phyloP scores from a whole-genome alignment of 2,888 invertebrate species.

The Chesias legatella region DNA sequence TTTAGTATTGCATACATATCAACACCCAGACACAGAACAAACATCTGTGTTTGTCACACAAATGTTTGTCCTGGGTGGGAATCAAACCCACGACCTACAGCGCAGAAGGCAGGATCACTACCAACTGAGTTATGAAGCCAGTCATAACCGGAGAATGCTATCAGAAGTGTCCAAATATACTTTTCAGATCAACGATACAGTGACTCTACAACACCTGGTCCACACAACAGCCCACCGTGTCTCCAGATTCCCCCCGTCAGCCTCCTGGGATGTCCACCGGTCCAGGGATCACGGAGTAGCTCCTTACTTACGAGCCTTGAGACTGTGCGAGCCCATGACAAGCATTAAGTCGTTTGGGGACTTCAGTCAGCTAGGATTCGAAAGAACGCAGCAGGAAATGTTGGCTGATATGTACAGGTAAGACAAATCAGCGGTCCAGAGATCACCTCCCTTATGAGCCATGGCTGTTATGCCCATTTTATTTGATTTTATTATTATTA shows the following conservation, averaged over 20 bases:
- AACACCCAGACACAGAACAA: too few species aligned
- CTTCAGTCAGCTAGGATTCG: constrained; percentile 78
- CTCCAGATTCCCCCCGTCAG: constrained; percentile 77
- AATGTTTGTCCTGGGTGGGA: too few species aligned
- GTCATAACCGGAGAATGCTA: too few species aligned
- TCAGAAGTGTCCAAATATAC: neutral
- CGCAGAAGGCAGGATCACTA: too few species aligned
- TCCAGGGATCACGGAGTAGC: constrained; percentile 90
- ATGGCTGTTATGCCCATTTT: too few species aligned
- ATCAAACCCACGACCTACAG: too few species aligned
- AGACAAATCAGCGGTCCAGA: too few species aligned
- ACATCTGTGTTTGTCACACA: too few species aligned
- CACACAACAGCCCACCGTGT: constrained; percentile 83
- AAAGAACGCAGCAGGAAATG: constrained; percentile 80
- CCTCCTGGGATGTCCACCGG: constrained; percentile 71
- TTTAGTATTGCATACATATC: too few species aligned
- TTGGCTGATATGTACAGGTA: constrained; percentile 85
- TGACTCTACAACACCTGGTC: constrained; percentile 82
- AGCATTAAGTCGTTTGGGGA: constrained; percentile 78
- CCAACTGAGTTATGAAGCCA: too few species aligned
- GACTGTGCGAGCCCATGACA: constrained; percentile 82
- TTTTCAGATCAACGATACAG: constrained; percentile 79
- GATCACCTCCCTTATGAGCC: too few species aligned
- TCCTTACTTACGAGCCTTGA: constrained; percentile 84
- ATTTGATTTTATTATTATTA: too few species aligned